Base-by-base conservation (phyloP, 2,888 invertebrate species). In the Cryptops parisi region DNA sequence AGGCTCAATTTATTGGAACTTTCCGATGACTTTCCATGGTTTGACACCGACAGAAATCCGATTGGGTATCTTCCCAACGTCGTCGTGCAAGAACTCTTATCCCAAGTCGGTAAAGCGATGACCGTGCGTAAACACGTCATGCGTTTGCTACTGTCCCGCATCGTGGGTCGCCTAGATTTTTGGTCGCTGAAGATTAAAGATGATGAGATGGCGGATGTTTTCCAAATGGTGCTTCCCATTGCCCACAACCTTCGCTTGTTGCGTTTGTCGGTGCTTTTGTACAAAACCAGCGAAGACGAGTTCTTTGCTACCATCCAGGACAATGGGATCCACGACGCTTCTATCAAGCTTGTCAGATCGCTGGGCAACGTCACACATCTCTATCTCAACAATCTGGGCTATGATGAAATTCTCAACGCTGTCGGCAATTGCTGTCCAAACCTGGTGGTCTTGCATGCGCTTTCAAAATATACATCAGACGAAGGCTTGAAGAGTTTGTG, bases 341-440 rank as follows among this genome's bases (percentile, higher is more conserved):
- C n/a, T n/a, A n/a, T n/a, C n/a, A n/a, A n/a, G n/a, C n/a, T n/a
- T n/a, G n/a, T n/a, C n/a, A n/a, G n/a, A n/a, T n/a, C n/a, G n/a
- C n/a, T n/a, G n/a, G n/a, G n/a, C n/a, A n/a, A n/a, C n/a, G n/a
- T 51, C 3, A 49, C 49, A 21, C 49, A 49, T 2, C 26, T 49
- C 2, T 2, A 49, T 22, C 23, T 49, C 3, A 15, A 21, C 25
- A 49, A 49, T 19, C n/a, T 49, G 3, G 19, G 39, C 23, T 49
- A 39, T 38, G 49, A 49, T 19, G 49, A 40, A 49, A 3, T 49
- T 19, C 3, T 49, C 21, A 22, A 25, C 17, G 22, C 25, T 9
- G 40, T 49, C 5, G 49, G 49, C 23, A 40, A 38, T 21, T 3
- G 22, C 15, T 49, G 49, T 22, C 49, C 38, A 3, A 22, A 22